These are phyloP conservation scores for Pavo muticus DNA, from an alignment of 2,113 vertebrate genomes.

Conservation along the genomic window DNA sequence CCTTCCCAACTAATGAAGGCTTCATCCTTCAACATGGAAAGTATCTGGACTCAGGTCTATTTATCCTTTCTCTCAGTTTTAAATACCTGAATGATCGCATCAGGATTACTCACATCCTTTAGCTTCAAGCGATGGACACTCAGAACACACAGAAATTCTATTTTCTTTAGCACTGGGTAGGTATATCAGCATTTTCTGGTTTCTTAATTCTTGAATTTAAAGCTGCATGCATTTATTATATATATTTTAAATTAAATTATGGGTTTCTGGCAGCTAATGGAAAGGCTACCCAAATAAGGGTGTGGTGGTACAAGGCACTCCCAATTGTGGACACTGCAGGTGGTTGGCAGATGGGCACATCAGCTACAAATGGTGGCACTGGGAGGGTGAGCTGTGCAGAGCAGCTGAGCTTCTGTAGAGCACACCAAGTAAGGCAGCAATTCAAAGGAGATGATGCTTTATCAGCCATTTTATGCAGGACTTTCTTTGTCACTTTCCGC, in stretches of 20 bases:
- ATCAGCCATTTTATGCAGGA: not conserved
- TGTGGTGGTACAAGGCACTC: not conserved
- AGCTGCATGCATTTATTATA: not conserved
- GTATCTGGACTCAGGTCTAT: not conserved
- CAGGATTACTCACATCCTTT: not conserved
- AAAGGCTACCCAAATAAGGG: not conserved
- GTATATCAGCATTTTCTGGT: not conserved
- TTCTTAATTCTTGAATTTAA: conserved; percentile 1
- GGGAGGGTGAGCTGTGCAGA: not conserved
- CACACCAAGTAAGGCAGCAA: not conserved
- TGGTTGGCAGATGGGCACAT: not conserved
- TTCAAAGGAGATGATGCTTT: not conserved
- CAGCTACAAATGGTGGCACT: not conserved
- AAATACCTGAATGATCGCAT: not conserved
- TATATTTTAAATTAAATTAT: conserved; percentile 10
- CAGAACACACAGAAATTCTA: not conserved
- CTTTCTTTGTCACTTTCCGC: not conserved
- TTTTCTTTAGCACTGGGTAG: not conserved
- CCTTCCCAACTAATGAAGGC: not conserved
- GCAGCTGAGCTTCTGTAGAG: not conserved
- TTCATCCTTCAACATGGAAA: not conserved
- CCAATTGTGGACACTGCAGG: not conserved
- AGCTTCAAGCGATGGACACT: not conserved
- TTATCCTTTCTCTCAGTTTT: not conserved
- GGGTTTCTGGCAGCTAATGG: not conserved